phyloP scores from a whole-genome alignment of 2,797 vertebrate genomes.

The Pagetopsis macropterus region DNA sequence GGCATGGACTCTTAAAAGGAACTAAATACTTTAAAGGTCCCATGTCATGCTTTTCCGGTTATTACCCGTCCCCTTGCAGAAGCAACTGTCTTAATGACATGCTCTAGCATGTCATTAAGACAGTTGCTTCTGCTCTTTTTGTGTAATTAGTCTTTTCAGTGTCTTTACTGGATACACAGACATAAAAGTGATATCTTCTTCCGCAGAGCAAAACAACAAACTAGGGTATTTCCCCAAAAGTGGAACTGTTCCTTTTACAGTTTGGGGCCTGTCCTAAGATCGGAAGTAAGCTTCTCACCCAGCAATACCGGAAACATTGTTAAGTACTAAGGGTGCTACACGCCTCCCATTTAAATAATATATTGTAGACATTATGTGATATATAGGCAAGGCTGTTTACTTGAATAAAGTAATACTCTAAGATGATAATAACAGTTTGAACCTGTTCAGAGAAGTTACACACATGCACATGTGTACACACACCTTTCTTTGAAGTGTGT shows the following conservation, averaged over 20 bases:
- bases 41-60: no score
- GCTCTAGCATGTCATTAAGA: neutral
- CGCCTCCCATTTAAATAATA: neutral
- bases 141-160: conserved; percentile 11
- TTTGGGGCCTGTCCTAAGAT: neutral
- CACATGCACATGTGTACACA: conserved; percentile 21
- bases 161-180: conserved; percentile 3
- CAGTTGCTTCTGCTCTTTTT: neutral
- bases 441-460: conserved; percentile 32
- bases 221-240: conserved; percentile 33
- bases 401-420: conserved; percentile 22
- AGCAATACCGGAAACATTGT: neutral
- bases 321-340: neutral
- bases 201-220: conserved; percentile 11
- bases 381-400: conserved; percentile 6
- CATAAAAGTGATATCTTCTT: conserved; percentile 5
- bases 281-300: neutral
- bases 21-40: neutral
- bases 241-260: conserved; percentile 39
- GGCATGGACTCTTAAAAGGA: neutral
- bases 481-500: conserved; percentile 61
- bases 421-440: conserved; percentile 32
- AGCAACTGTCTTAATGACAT: no score
- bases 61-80: no score
- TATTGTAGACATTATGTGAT: conserved; percentile 10